Evolutionary conservation across 2,888 invertebrate genomes (phyloP), one percentile per base, ranked within the genome.

Genomic region (Caenorhabditis wallacei): DNA sequence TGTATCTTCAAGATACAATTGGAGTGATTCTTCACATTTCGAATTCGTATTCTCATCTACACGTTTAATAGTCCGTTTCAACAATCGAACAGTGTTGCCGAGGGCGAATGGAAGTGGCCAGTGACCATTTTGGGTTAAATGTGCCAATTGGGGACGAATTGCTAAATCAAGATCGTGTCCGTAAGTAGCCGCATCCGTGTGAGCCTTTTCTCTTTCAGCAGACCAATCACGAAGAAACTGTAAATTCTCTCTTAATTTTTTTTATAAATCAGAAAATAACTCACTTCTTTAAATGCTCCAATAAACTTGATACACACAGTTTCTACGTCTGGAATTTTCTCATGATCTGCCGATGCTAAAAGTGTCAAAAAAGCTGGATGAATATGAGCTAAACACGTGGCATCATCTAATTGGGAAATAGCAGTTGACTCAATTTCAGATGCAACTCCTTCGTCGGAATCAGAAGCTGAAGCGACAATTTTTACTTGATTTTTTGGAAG

Each of bases 81-180:
- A 56, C 26, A 86, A 86, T n/a, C 88, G 75, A 1, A 90, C 87
- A 13, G 90, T 80, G 64, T 89, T 91, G 5, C 89, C 91, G 11
- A 91, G 80, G 10, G 90, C 89, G 43, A 84, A 87, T 10, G 91
- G 91, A n/a, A 91, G 86, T 26, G 89, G 88, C 69, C 85, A 79
- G 24, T 61, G 59, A 54, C 89, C 88, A 54, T 86, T 82, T 56
- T 83, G 72, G 8, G 88, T 88, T 8, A 90, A 66, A 63, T 79
- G 79, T 20, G 84, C 80, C 10, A 90, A 80, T 82, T 90, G 89
- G 1, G 87, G 87, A 16, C 80, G 79, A n/a, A 90, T 79, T 1
- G 80, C 83, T 22, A 76, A 35, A 18, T 86, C 84, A 18, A 90
- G 72, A 16, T 85, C 84, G 3, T 79, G 64, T 2, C 84, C 80